Evolutionary conservation across 2,797 vertebrate species (phyloP).

Genomic region (Takifugu ocellatus): DNA sequence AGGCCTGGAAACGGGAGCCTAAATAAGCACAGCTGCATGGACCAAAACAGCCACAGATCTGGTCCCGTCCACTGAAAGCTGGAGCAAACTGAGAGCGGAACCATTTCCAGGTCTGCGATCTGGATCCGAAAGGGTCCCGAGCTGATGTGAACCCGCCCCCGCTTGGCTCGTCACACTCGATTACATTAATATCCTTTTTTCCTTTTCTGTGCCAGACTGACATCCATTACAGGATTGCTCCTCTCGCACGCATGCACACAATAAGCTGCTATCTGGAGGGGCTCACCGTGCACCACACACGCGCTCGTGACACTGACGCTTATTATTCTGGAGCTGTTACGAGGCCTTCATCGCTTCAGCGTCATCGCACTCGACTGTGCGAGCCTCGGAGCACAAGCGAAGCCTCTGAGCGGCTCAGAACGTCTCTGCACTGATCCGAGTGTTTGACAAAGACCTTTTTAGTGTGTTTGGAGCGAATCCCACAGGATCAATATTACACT

Average conservation of each 20-base stretch:
- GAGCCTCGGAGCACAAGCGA: too few relatives aligned
- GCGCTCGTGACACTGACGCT: slow-evolving; percentile 12
- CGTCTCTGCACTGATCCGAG: too few relatives aligned
- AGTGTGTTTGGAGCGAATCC: slow-evolving; percentile 38
- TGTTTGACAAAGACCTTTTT: slow-evolving; percentile 26
- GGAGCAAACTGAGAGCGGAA: slow-evolving; percentile 12
- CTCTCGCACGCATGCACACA: slow-evolving; percentile 9
- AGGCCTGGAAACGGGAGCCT: too few relatives aligned
- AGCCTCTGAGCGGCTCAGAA: too few relatives aligned
- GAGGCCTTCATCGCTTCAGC: too few relatives aligned
- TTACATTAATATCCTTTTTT: slow-evolving; percentile 19
- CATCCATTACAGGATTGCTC: slow-evolving; percentile 19
- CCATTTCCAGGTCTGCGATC: slow-evolving; percentile 10
- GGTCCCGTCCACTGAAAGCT: background rate
- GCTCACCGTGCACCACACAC: slow-evolving; percentile 6
- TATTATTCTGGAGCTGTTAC: background rate
- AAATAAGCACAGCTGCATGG: too few relatives aligned
- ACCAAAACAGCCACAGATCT: too few relatives aligned
- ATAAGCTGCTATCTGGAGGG: slow-evolving; percentile 15
- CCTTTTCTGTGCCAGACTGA: background rate
- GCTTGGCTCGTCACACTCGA: slow-evolving; percentile 19
- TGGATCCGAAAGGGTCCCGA: slow-evolving; percentile 20
- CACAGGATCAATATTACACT: slow-evolving; percentile 34
- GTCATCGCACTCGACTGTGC: too few relatives aligned
- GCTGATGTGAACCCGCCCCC: slow-evolving; percentile 16